Percentiles rank a stretch among this genome's conserved stretches.
Evolutionary conservation across 2,888 invertebrate genomes (phyloP).

Genomic region (Ophion slaviceki): DNA sequence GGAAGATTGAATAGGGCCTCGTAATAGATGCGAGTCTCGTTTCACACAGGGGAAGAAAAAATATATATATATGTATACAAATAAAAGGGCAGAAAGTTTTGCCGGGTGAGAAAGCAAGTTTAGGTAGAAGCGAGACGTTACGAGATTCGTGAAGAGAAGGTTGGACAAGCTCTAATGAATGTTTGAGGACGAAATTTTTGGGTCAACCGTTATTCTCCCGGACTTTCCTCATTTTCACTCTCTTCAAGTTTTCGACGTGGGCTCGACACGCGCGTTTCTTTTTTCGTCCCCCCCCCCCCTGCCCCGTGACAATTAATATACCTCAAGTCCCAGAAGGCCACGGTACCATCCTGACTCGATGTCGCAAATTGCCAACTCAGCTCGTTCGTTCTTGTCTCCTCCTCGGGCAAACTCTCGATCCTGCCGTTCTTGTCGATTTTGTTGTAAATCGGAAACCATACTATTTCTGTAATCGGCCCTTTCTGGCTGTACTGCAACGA

Average conservation of each 20-base stretch:
- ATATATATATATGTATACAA: background rate
- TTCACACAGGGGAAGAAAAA: conserved; percentile 17
- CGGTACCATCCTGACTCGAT: conserved; percentile 87
- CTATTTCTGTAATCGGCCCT: conserved; percentile 87
- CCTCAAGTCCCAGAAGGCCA: conserved; percentile 90
- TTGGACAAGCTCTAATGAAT: conserved; percentile 47
- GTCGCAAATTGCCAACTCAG: conserved; percentile 87
- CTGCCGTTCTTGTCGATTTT: conserved; percentile 86
- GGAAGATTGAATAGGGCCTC: conserved; percentile 55
- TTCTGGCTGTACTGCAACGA: conserved; percentile 87
- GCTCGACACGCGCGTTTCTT: background rate
- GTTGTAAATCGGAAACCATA: conserved; percentile 88
- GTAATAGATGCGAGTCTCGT: conserved; percentile 57
- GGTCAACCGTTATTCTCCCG: conserved; percentile 22
- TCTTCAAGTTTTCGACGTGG: conserved; percentile 21
- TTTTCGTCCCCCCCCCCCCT: background rate
- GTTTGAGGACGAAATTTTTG: conserved; percentile 36
- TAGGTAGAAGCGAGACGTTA: conserved; percentile 38
- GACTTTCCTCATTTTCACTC: conserved; percentile 37
- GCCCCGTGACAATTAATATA: conserved; percentile 68
- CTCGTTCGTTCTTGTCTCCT: conserved; percentile 75
- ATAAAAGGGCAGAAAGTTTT: conserved; percentile 44
- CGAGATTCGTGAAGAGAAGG: conserved; percentile 19
- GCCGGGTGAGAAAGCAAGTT: conserved; percentile 43
- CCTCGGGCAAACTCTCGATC: conserved; percentile 82